Evolutionary conservation across 2,797 vertebrate species (phyloP), one percentile per base, ranked within the genome.

Genomic region (Glossophaga mutica): DNA sequence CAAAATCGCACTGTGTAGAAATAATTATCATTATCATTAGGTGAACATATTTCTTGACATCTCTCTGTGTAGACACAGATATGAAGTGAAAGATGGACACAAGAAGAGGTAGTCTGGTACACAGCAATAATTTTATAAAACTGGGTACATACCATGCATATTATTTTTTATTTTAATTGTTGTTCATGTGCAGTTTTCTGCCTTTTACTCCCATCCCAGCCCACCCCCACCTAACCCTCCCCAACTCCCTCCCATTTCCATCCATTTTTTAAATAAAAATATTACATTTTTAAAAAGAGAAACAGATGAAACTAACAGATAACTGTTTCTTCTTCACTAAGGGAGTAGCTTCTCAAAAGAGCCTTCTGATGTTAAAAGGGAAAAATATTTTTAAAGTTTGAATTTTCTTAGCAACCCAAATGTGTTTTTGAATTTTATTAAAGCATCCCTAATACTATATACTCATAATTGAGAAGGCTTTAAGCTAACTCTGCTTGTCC

Each of bases 391-490:
- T 46, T 34, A 77, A 78, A 92, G 34, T 83, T 85, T 91, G 29
- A 11, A 46, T 21, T 52, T 86, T 86, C 93, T 52, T 82, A 88
- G 73, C 22, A 85, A 94, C 34, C 39, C 32, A 95, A 81, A 57
- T 83, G 10, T 78, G 1, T 50, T 87, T 94, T 93, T 73, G 14
- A 90, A 78, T 68, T 96, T 90, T 90, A 55, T 97, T 92, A 96
- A 97, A 76, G n/a, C 91, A 18, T 44, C 79, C 79, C 93, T 98
- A 91, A 96, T 79, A 46, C 26, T 73, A n/a, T 92, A 96, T 94
- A 95, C 83, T 71, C 62, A 55, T 89, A 89, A 57, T 3, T 88
- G 81, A 97, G 76, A 24, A 78, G 44, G 18, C 1, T 59, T 87
- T 81, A 94, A 52, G 46, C 21, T 71, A 85, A 76, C 4, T 93